Conservation (phyloP, 2,888 invertebrate genomes). For the Dolichomitus sp. region DNA sequence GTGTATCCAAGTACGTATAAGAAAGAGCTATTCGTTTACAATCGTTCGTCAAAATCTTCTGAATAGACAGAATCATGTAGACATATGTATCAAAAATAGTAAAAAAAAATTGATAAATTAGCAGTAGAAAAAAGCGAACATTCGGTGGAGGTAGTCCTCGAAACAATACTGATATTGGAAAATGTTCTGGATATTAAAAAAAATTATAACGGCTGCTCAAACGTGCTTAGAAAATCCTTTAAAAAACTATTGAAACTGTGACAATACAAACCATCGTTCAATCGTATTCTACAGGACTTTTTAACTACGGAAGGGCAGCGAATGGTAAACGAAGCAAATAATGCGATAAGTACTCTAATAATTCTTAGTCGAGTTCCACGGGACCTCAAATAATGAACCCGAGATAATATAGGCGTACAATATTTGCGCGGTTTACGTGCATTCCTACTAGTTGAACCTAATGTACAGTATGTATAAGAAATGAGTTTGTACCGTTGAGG, state of each 20-base stretch:
- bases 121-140: constrained; percentile 34
- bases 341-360: constrained; percentile 34
- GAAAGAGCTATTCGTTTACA: constrained; percentile 17
- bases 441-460: constrained; percentile 18
- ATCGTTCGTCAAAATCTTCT: constrained; percentile 15
- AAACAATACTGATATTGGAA: constrained; percentile 59
- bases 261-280: neutral
- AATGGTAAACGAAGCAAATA: constrained; percentile 21
- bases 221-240: neutral
- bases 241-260: neutral
- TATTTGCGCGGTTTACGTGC: constrained; percentile 35
- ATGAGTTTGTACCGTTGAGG: constrained; percentile 55
- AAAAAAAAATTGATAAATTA: constrained; percentile 38
- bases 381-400: neutral
- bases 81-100: constrained; percentile 27
- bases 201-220: constrained; percentile 13
- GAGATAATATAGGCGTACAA: constrained; percentile 24
- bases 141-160: constrained; percentile 43
- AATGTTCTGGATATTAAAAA: constrained; percentile 23
- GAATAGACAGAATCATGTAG: neutral
- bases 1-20: constrained; percentile 31
- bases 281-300: neutral
- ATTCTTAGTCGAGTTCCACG: neutral
- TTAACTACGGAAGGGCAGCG: neutral
- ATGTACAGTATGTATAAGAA: constrained; percentile 22